A percentile compares a stretch with the other conserved stretches of the same genome.
These are phyloP conservation scores for Eubasilissa regina DNA, from an alignment of 1,140 invertebrate species.

Conservation along the genomic window DNA sequence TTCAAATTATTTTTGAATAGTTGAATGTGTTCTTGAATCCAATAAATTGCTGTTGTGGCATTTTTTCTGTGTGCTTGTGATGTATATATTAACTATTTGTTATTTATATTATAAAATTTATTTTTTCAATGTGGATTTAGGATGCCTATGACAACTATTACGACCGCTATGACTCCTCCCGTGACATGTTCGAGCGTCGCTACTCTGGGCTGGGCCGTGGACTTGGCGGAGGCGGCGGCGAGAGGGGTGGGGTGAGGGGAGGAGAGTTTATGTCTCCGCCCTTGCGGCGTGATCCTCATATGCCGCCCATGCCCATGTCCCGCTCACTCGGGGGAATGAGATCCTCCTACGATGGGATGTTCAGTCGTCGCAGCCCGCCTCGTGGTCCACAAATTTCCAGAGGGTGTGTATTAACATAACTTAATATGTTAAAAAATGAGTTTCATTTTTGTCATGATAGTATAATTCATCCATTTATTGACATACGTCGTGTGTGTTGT, in stretches of 20 bases:
- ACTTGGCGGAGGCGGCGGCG: constrained; percentile 75
- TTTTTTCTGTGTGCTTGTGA: too few relatives aligned
- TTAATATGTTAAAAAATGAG: too few relatives aligned
- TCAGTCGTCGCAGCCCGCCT: constrained; percentile 84
- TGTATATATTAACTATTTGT: too few relatives aligned
- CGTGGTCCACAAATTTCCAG: constrained; percentile 70
- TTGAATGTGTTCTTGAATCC: too few relatives aligned
- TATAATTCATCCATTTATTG: too few relatives aligned
- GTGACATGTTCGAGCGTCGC: constrained; percentile 85
- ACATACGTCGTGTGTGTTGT: too few relatives aligned
- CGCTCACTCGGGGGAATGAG: constrained; percentile 74
- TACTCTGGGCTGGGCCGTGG: constrained; percentile 79
- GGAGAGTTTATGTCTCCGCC: constrained; percentile 79
- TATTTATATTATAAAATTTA: neutral
- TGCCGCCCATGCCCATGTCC: constrained; percentile 75
- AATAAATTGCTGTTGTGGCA: too few relatives aligned
- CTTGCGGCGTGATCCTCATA: constrained; percentile 77
- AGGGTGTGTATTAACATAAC: constrained; percentile 63
- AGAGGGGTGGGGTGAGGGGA: constrained; percentile 76
- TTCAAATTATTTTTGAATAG: too few relatives aligned
- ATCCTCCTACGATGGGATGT: constrained; percentile 84
- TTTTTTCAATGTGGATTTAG: constrained; percentile 65
- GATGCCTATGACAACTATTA: constrained; percentile 87
- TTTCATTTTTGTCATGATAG: too few relatives aligned
- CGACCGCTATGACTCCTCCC: constrained; percentile 81